Evolutionary conservation across 2,888 invertebrate genomes (phyloP), one percentile per base, ranked within the genome.

Genomic region (Eristalinus aeneus): DNA sequence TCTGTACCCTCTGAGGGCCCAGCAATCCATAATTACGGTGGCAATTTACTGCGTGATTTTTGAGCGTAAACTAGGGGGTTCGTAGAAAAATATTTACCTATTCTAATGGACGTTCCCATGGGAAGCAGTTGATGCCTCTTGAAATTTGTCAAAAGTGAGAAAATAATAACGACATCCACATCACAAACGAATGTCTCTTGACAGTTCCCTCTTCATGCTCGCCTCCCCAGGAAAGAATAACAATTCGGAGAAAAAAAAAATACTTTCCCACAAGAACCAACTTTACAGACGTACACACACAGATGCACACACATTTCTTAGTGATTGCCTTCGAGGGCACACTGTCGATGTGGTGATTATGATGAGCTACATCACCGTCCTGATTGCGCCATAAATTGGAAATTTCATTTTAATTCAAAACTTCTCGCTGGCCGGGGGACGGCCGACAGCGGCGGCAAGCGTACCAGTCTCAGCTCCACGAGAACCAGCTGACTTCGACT

Each of bases 351-450:
- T 69, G 34, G 69, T 63, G 84, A 79, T 68, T 61, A 80, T 58
- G 75, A 76, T 71, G 71, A 79, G 77, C 77, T 67, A 77, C 72
- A 82, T 60, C 56, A 67, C 39, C 65, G 82, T 73, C 65, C 69
- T 76, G 85, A 85, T 80, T 85, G 80, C 63, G 68, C 54, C 82
- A 86, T 82, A 86, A 86, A 86, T 86, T 86, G 82, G 65, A 78
- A 86, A 86, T 82, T 82, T 86, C 77, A 77, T 81, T 81, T 65
- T 60, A 74, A 86, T 77, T 85, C 46, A 65, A 81, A 80, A 79
- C 31, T 72, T 68, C 60, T 65, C 31, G 71, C 39, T 60, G 46
- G 27, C 60, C 31, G 54, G 10, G 58, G 32, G 56, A n/a, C n/a
- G n/a, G n/a, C n/a, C n/a, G n/a, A n/a, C n/a, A 22, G 10, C 10